A percentile compares a stretch with the other conserved stretches of the same genome.
These are phyloP conservation scores for Ennomos erosarius DNA, from an alignment of 2,888 invertebrate species.

Conservation along the genomic window DNA sequence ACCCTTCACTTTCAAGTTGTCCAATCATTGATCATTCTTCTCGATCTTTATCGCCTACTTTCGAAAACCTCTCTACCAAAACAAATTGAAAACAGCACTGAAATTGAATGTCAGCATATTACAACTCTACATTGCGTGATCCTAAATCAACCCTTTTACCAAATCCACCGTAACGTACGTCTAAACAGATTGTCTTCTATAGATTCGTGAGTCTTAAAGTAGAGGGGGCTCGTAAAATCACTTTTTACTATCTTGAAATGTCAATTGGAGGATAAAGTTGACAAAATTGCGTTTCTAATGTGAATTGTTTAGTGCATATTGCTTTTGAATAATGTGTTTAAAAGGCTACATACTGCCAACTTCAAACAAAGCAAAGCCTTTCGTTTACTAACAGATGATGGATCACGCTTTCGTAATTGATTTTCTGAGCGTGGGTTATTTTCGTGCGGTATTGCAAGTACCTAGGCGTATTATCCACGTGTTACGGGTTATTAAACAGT, in stretches of 20 bases:
- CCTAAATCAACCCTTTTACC: constrained; percentile 24
- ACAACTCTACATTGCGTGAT: constrained; percentile 35
- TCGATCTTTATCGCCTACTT: constrained; percentile 35
- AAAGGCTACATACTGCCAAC: not conserved
- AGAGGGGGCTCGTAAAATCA: constrained; percentile 45
- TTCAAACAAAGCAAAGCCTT: too few relatives aligned
- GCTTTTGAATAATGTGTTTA: constrained; percentile 15
- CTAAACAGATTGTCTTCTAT: constrained; percentile 9
- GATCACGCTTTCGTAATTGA: too few relatives aligned
- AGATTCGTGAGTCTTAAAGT: constrained; percentile 8
- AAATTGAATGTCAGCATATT: constrained; percentile 11
- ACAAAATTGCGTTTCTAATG: constrained; percentile 42
- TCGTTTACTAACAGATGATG: not conserved
- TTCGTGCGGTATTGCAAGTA: too few relatives aligned
- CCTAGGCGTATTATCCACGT: too few relatives aligned
- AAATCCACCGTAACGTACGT: constrained; percentile 33
- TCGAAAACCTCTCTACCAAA: constrained; percentile 40
- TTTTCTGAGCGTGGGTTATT: too few relatives aligned
- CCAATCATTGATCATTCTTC: constrained; percentile 36
- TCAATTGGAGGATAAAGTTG: constrained; percentile 40
- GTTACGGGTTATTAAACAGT: too few relatives aligned
- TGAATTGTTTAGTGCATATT: constrained; percentile 27
- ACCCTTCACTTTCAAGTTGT: constrained; percentile 30
- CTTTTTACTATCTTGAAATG: constrained; percentile 48
- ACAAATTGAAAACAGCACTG: constrained; percentile 24